Percentiles rank a stretch among this genome's conserved stretches.
These are phyloP conservation scores for Phylloscopus collybita DNA, from an alignment of 2,797 vertebrate species.

Conservation along the genomic window DNA sequence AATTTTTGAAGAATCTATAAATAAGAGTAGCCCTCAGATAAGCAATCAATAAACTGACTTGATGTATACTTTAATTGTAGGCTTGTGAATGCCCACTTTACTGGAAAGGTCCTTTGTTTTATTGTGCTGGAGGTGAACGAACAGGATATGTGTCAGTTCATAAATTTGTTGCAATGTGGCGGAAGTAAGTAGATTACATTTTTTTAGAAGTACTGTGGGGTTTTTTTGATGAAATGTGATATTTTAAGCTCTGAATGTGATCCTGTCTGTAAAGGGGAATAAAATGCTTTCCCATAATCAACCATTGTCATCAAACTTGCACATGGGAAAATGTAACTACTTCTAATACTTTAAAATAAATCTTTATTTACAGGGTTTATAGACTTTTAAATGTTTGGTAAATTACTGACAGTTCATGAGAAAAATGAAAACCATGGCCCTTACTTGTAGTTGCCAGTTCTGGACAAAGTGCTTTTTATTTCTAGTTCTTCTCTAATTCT, in stretches of 20 bases:
- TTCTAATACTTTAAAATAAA: background rate
- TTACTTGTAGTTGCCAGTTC: background rate
- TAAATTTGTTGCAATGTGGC: constrained; percentile 97
- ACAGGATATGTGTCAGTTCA: constrained; percentile 93
- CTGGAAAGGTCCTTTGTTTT: constrained; percentile 97
- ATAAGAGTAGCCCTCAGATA: background rate
- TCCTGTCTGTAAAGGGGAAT: background rate
- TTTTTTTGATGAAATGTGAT: background rate
- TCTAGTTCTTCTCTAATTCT: background rate
- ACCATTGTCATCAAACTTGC: background rate
- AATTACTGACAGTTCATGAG: background rate
- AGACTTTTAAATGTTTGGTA: background rate
- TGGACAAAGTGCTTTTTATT: background rate
- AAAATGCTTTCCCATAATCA: background rate
- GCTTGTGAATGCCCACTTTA: constrained; percentile 94
- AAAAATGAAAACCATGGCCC: background rate
- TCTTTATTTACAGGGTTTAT: background rate
- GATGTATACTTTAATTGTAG: constrained; percentile 68
- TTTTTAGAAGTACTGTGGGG: background rate
- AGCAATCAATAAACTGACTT: background rate
- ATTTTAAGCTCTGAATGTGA: background rate
- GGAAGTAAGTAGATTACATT: constrained; percentile 86
- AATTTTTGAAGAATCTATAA: background rate
- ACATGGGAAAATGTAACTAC: background rate
- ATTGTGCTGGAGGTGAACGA: constrained; percentile 90